Base-by-base conservation (phyloP, 2,888 invertebrate species). In the Lycophotia porphyrea region DNA sequence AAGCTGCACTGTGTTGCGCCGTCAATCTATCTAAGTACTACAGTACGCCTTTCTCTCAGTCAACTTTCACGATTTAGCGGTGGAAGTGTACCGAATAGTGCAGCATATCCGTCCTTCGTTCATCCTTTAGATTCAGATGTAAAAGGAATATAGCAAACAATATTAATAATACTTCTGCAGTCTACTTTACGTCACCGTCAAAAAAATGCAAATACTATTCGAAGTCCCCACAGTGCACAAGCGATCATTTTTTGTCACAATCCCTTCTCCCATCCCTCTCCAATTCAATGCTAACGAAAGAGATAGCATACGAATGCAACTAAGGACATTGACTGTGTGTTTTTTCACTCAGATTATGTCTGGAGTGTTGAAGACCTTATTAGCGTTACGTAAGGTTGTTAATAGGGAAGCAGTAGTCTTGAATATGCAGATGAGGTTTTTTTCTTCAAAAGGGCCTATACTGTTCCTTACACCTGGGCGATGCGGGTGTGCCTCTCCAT, bases 161-260 rank as follows among this genome's bases (percentile, higher is more conserved):
- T 55, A 39, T 18, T 61, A 81, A 84, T 71, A 78, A 85, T 78
- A 72, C 47, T 58, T 7, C 18, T n/a, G 31, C 79, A 64, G 39
- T 36, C 81, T 69, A 52, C 55, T 74, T 58, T 47, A 78, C 78
- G 61, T 78, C 73, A 76, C 68, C 67, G 27, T 71, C 71, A 79
- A 85, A 87, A 84, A 87, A 87, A 82, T 81, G 81, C 84, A 81
- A 78, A 87, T 65, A 80, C 73, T 71, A 69, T 71, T 61, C 76
- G 65, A 72, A 66, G 61, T 81, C 87, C 76, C 86, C 78, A 66
- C 80, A 67, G 49, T 87, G 87, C 81, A 82, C 88, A 81, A 80
- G 82, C 88, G 84, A 82, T 84, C 73, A 69, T 84, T 88, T 88
- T 88, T 88, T 88, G 81, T 86, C 81, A 82, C 69, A 81, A 80